Evolutionary conservation across 2,113 vertebrate genomes (phyloP).

Genomic region (Etheostoma spectabile): DNA sequence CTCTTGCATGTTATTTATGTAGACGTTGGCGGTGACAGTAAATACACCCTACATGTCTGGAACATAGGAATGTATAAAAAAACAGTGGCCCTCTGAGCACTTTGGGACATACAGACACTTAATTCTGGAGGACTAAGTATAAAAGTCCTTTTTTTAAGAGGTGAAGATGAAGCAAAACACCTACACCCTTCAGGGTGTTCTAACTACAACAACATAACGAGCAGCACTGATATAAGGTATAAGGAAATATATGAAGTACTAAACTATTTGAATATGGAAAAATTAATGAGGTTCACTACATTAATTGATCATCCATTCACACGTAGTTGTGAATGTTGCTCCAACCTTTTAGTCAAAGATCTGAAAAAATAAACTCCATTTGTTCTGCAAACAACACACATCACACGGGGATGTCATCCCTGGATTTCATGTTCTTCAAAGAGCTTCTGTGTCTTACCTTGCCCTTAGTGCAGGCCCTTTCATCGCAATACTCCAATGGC

Average conservation of each 20-base stretch:
- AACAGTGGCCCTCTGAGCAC: not conserved
- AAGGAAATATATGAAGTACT: not conserved
- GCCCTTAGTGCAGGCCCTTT: not conserved
- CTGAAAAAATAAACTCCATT: not conserved
- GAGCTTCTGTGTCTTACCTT: not conserved
- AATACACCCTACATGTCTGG: not conserved
- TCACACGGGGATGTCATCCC: not conserved
- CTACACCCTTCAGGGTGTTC: not conserved
- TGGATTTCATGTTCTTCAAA: conserved; percentile 13
- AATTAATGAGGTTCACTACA: not conserved
- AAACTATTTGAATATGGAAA: not conserved
- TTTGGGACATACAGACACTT: not conserved
- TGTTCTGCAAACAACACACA: not conserved
- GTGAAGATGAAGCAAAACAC: conserved; percentile 5
- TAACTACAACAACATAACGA: not conserved
- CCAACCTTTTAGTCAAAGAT: not conserved
- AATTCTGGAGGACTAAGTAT: not conserved
- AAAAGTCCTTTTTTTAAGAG: conserved; percentile 6
- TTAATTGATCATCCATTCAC: not conserved
- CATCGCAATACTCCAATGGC: not conserved
- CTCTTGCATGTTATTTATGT: not conserved
- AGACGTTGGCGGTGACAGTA: conserved; percentile 2
- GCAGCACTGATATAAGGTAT: not conserved
- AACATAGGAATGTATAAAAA: not conserved
- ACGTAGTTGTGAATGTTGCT: conserved; percentile 2